phyloP scores from a whole-genome alignment of 2,888 invertebrate species.

The Linhomoeus sp. region DNA sequence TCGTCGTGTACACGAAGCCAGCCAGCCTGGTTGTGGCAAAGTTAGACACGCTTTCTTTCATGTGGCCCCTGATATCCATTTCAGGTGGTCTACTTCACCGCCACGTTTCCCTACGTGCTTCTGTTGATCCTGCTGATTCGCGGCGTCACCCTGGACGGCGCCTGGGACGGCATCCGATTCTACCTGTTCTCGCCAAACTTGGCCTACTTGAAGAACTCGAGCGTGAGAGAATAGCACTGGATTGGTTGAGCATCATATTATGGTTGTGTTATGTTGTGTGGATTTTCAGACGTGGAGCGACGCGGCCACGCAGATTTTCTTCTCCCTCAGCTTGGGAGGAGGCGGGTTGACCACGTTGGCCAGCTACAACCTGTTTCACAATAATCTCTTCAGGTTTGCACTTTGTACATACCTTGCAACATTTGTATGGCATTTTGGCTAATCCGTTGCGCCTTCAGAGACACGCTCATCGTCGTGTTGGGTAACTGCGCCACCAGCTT shows the following conservation, averaged over 20 bases:
- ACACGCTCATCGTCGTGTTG: constrained; percentile 1
- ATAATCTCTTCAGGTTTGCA: constrained; percentile 1
- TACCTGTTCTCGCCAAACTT: too few species aligned
- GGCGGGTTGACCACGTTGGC: constrained; percentile 3
- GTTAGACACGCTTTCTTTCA: too few species aligned
- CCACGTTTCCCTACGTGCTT: constrained; percentile 43
- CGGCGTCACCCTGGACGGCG: constrained; percentile 2
- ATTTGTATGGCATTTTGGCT: not conserved
- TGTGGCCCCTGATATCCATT: too few species aligned
- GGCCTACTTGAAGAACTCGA: too few species aligned
- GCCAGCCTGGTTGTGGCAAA: too few species aligned
- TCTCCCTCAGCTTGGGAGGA: too few species aligned
- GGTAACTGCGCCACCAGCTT: constrained; percentile 2
- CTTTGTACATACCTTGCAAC: not conserved
- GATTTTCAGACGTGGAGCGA: not conserved
- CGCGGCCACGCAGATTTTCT: constrained; percentile 2
- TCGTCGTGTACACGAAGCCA: too few species aligned
- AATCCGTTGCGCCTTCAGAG: not conserved
- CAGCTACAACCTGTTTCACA: not conserved
- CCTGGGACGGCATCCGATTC: not conserved
- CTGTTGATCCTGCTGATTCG: constrained; percentile 4
- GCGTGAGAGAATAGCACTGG: too few species aligned
- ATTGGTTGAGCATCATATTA: too few species aligned
- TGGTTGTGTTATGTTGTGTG: too few species aligned
- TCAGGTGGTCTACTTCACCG: constrained; percentile 69